Evolutionary conservation across 2,797 vertebrate genomes (phyloP), one percentile per base, ranked within the genome.

Genomic region (Sebastes diploproa): DNA sequence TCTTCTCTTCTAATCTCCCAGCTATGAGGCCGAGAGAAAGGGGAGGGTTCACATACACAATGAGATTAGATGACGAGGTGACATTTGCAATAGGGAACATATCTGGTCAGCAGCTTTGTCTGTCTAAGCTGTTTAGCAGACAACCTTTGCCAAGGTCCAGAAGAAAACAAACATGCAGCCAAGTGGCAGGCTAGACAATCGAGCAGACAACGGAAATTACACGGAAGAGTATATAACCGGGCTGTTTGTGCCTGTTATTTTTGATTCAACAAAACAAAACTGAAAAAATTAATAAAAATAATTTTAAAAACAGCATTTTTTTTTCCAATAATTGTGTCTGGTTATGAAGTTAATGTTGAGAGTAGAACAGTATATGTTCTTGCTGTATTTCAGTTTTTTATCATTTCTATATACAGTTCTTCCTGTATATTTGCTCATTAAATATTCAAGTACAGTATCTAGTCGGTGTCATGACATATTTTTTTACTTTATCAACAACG

Each of bases 51-150:
- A 68, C 72, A 84, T 29, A 72, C 84, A 83, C 91, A 86, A 81
- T 70, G 66, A 75, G 89, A 94, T 93, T 91, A 94, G 76, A 87
- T 81, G 77, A 87, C 22, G 87, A 90, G 87, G 91, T 90, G 92
- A 89, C 89, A 94, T 90, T 88, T 90, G 86, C 85, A 91, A 87
- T 80, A 82, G 85, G 91, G 91, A 91, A 94, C 91, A 94, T 93
- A 92, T 94, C 88, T 92, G 88, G 89, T 94, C 93, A 95, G 94
- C 94, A 95, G 92, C 92, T 95, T 92, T 94, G 86, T 85, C 59
- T 50, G 59, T 75, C 76, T 95, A 94, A 96, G 89, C 88, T 83
- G 92, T 89, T 94, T 89, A 93, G 85, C 71, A 79, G 80, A 81
- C 88, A 82, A 90, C 86, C 91, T 90, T 92, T 86, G 86, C 73